These are phyloP conservation scores for Heliocidaris tuberculata DNA, from an alignment of 35 echinoderm and acorn worm species.

Conservation along the genomic window DNA sequence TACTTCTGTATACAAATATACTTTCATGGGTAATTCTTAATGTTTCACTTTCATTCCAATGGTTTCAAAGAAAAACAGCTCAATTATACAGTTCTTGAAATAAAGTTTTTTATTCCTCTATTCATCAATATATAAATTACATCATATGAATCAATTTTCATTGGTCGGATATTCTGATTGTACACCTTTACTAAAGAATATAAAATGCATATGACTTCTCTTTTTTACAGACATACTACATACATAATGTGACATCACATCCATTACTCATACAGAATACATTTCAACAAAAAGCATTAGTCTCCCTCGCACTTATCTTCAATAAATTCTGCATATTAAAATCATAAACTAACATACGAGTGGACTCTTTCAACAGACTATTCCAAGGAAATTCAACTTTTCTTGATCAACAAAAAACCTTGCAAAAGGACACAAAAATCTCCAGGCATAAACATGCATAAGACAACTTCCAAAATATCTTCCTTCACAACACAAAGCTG, in stretches of 20 bases:
- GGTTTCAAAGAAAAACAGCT: neutral
- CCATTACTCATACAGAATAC: neutral
- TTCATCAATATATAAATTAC: slow-evolving; percentile 19
- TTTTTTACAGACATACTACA: neutral
- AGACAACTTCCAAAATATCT: too few species aligned
- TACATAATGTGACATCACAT: neutral
- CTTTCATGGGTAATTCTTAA: neutral
- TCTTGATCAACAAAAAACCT: neutral
- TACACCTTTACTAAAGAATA: neutral
- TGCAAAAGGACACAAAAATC: neutral
- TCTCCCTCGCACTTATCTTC: neutral
- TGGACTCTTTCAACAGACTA: neutral
- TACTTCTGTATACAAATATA: neutral
- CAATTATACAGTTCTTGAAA: neutral
- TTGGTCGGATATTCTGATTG: slow-evolving; percentile 16
- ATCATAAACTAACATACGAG: neutral
- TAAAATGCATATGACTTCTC: neutral
- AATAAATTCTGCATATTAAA: neutral
- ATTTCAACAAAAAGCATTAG: neutral
- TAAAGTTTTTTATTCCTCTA: neutral
- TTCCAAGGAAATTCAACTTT: neutral
- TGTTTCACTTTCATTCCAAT: neutral
- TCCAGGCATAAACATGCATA: too few species aligned
- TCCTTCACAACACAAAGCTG: too few species aligned
- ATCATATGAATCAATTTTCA: neutral